A percentile compares a stretch with the other conserved stretches of the same genome.
Evolutionary conservation across 2,888 invertebrate genomes (phyloP).

Genomic region (Hedya salicella): DNA sequence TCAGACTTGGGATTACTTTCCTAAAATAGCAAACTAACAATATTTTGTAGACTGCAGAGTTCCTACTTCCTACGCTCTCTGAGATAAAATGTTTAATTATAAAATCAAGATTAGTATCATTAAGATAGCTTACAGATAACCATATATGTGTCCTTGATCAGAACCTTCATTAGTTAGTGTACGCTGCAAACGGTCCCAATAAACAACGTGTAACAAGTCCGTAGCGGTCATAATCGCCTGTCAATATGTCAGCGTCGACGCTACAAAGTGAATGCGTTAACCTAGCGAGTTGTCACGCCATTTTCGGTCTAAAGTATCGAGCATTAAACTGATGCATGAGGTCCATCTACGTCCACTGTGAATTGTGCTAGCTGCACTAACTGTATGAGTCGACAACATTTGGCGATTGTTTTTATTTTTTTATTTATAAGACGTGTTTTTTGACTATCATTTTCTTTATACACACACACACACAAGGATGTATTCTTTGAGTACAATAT

Average conservation of each 20-base stretch:
- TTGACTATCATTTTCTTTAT: not conserved
- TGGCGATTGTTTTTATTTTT: slow-evolving; percentile 34
- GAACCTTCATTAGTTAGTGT: slow-evolving; percentile 33
- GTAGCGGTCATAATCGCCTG: slow-evolving; percentile 73
- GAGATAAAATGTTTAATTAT: slow-evolving; percentile 9
- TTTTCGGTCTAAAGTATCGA: slow-evolving; percentile 71
- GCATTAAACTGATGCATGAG: slow-evolving; percentile 73
- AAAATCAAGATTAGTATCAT: slow-evolving; percentile 22
- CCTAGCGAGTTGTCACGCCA: slow-evolving; percentile 59
- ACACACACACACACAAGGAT: too few relatives aligned
- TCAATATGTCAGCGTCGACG: slow-evolving; percentile 63
- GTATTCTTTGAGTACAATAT: too few relatives aligned
- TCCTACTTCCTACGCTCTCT: not conserved
- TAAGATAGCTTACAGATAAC: slow-evolving; percentile 20
- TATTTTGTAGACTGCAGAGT: not conserved
- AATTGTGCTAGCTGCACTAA: slow-evolving; percentile 66
- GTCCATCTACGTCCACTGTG: slow-evolving; percentile 71
- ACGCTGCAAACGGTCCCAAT: slow-evolving; percentile 61
- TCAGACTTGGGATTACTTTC: too few relatives aligned
- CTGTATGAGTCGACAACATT: slow-evolving; percentile 55
- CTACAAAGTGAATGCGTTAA: slow-evolving; percentile 66
- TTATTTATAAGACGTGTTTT: slow-evolving; percentile 23
- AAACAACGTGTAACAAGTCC: slow-evolving; percentile 59
- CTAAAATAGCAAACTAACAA: too few relatives aligned
- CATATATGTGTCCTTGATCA: slow-evolving; percentile 24